Conservation (phyloP, 2,113 vertebrate species). For the Xiphias gladius region DNA sequence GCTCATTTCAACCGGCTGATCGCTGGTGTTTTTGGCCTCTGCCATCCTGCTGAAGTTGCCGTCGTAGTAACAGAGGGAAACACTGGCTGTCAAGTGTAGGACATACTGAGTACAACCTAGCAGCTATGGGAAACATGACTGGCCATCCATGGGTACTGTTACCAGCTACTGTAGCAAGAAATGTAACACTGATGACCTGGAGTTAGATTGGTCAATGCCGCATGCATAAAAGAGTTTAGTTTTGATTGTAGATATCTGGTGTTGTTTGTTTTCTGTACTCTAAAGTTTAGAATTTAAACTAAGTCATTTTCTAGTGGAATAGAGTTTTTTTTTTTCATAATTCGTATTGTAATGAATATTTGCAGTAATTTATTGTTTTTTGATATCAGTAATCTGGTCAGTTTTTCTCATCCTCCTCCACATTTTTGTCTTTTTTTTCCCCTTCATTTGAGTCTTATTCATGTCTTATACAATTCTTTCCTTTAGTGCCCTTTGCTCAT, state of each 20-base stretch:
- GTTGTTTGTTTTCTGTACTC: not conserved
- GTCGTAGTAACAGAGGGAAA: constrained; percentile 27
- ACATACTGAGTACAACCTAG: not conserved
- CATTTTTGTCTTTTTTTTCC: no score
- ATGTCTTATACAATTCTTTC: not conserved
- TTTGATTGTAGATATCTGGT: no score
- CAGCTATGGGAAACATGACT: not conserved
- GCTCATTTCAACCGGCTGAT: not conserved
- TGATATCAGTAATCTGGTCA: not conserved
- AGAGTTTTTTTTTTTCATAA: no score
- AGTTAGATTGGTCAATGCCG: no score
- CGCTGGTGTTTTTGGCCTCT: constrained; percentile 1
- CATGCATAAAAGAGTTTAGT: no score
- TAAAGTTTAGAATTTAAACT: not conserved
- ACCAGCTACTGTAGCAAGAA: not conserved
- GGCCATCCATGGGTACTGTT: not conserved
- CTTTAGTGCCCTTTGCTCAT: not conserved
- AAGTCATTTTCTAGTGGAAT: not conserved
- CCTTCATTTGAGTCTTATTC: not conserved
- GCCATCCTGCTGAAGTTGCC: not conserved
- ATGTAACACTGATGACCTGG: no score
- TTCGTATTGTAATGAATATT: no score
- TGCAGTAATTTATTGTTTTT: no score
- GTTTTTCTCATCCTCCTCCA: no score
- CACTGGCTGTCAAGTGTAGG: constrained; percentile 1